A percentile compares a stretch with the other conserved stretches of the same genome.
Conservation (phyloP, 2,113 vertebrate species). For the Atlantisia rogersi region DNA sequence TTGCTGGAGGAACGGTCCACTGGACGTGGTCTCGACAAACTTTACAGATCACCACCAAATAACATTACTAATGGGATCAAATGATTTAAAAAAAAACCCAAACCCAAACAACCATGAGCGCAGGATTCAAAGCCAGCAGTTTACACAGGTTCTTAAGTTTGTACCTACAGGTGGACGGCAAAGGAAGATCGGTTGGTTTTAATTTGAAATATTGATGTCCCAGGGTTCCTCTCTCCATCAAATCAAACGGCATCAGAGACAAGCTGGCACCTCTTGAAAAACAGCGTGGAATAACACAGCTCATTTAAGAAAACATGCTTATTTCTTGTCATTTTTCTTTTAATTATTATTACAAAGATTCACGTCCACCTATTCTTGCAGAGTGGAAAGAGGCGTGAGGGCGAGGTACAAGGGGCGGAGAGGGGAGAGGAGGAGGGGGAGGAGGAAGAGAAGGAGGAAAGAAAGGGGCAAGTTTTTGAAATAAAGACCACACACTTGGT, state of each 20-base stretch:
- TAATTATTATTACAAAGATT: slow-evolving; percentile 46
- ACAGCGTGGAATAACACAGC: slow-evolving; percentile 49
- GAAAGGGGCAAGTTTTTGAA: slow-evolving; percentile 69
- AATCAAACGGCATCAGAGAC: slow-evolving; percentile 66
- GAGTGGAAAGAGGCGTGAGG: slow-evolving; percentile 32
- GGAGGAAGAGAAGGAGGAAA: slow-evolving; percentile 12
- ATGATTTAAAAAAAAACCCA: slow-evolving; percentile 10
- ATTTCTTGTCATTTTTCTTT: slow-evolving; percentile 8
- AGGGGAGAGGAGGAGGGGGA: background rate
- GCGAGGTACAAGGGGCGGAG: background rate
- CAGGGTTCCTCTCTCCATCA: slow-evolving; percentile 67
- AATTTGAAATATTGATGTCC: slow-evolving; percentile 58
- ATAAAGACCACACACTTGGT: slow-evolving; percentile 84
- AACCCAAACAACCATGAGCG: slow-evolving; percentile 66
- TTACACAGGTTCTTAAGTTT: slow-evolving; percentile 51
- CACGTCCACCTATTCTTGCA: slow-evolving; percentile 55
- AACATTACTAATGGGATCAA: slow-evolving; percentile 73
- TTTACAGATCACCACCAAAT: slow-evolving; percentile 76
- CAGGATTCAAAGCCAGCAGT: slow-evolving; percentile 74
- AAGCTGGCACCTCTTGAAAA: slow-evolving; percentile 64
- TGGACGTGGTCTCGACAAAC: slow-evolving; percentile 65
- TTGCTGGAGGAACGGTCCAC: slow-evolving; percentile 76
- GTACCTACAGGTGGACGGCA: slow-evolving; percentile 44
- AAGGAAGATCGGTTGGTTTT: slow-evolving; percentile 12
- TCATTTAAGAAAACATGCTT: slow-evolving; percentile 62